Conservation (phyloP, 2,113 vertebrate species). For the Acrocephalus arundinaceus region DNA sequence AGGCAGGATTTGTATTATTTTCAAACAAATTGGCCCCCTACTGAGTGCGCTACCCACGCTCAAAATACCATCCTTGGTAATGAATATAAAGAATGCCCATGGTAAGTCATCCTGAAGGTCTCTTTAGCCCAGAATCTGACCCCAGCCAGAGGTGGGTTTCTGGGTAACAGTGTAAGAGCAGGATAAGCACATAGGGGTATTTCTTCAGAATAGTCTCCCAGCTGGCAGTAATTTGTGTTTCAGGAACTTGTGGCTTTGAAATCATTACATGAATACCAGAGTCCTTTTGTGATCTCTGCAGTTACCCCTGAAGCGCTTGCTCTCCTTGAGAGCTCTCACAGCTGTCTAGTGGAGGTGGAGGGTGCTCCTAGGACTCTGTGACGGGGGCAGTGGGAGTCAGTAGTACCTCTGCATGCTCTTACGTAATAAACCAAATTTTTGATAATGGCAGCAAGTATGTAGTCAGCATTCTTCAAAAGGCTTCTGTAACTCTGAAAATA, state of each 20-base stretch:
- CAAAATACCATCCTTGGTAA: neutral
- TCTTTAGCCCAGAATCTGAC: neutral
- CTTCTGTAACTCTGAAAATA: neutral
- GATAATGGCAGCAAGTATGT: neutral
- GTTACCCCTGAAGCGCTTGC: neutral
- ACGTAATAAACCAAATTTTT: neutral
- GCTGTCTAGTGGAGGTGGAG: neutral
- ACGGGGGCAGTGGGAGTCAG: neutral
- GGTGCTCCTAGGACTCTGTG: neutral
- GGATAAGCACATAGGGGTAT: neutral
- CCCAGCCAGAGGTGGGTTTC: neutral
- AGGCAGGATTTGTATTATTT: neutral
- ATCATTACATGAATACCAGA: neutral
- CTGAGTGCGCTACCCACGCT: neutral
- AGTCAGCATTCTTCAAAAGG: neutral
- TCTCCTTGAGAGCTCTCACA: neutral
- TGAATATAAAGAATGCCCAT: neutral
- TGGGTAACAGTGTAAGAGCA: neutral
- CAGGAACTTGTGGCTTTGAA: slow-evolving; percentile 7
- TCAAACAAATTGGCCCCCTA: neutral
- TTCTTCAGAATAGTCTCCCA: neutral
- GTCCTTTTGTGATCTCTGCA: neutral
- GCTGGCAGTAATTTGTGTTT: neutral
- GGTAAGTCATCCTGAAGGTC: neutral
- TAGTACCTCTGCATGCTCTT: neutral